phyloP scores from a whole-genome alignment of 2,888 invertebrate genomes.

The Nomada fucata region DNA sequence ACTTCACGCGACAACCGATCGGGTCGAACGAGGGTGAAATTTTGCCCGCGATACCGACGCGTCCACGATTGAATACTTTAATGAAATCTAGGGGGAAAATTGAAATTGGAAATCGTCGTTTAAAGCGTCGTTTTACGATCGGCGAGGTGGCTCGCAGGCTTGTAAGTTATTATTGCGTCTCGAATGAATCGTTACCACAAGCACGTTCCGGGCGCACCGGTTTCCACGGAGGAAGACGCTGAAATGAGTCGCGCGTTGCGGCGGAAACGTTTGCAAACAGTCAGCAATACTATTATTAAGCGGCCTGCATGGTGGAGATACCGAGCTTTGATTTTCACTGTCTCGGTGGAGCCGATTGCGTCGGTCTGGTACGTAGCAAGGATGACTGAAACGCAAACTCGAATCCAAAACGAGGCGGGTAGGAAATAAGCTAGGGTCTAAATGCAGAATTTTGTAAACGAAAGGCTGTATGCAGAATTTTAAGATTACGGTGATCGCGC shows the following conservation, averaged over 20 bases:
- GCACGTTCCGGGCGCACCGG: not conserved
- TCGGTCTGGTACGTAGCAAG: not conserved
- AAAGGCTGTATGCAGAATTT: no score
- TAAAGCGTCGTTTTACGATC: not conserved
- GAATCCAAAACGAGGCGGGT: no score
- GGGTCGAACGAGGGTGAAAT: not conserved
- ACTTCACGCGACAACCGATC: slow-evolving; percentile 3
- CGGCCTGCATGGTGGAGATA: not conserved
- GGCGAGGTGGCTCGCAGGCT: not conserved
- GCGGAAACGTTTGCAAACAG: not conserved
- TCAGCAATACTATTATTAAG: not conserved
- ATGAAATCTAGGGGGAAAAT: slow-evolving; percentile 9
- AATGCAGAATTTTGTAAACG: no score
- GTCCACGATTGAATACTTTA: not conserved
- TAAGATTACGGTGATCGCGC: no score
- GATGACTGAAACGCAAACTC: not conserved
- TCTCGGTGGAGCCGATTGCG: not conserved
- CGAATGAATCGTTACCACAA: no score
- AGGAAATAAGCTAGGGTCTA: no score
- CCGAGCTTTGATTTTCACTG: not conserved
- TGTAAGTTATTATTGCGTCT: no score
- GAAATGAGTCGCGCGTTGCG: not conserved
- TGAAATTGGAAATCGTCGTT: not conserved
- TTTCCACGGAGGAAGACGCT: not conserved
- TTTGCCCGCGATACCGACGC: slow-evolving; percentile 1